phyloP scores from a whole-genome alignment of 2,113 vertebrate species.

The Anarhynchus alexandrinus region DNA sequence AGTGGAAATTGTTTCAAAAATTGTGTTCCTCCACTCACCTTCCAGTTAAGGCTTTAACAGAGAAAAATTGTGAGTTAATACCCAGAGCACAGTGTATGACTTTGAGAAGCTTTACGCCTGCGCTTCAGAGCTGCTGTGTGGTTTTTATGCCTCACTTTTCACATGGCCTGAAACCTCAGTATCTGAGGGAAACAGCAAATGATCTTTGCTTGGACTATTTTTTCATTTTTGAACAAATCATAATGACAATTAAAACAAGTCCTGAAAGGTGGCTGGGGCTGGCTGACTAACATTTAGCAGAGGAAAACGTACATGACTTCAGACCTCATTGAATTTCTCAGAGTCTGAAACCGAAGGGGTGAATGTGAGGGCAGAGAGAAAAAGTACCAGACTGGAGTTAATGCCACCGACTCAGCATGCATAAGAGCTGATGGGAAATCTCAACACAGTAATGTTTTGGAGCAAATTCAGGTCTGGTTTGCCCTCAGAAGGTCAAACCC shows the following conservation, averaged over 20 bases:
- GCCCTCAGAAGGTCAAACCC: neutral
- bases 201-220: neutral
- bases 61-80: neutral
- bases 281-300: neutral
- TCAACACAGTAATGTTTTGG: neutral
- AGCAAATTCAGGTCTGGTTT: neutral
- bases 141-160: neutral
- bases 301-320: neutral
- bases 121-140: neutral
- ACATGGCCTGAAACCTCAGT: neutral
- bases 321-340: neutral
- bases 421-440: neutral
- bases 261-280: neutral
- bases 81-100: neutral
- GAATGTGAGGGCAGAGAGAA: neutral
- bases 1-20: neutral
- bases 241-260: neutral
- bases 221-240: neutral
- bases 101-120: neutral
- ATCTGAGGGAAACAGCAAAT: neutral
- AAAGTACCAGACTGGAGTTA: neutral
- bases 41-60: neutral
- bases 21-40: neutral
- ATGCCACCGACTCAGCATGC: neutral
- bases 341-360: neutral